A percentile compares a stretch with the other conserved stretches of the same genome.
Evolutionary conservation across 2,113 vertebrate species (phyloP).

Genomic region (Plectropomus leopardus): DNA sequence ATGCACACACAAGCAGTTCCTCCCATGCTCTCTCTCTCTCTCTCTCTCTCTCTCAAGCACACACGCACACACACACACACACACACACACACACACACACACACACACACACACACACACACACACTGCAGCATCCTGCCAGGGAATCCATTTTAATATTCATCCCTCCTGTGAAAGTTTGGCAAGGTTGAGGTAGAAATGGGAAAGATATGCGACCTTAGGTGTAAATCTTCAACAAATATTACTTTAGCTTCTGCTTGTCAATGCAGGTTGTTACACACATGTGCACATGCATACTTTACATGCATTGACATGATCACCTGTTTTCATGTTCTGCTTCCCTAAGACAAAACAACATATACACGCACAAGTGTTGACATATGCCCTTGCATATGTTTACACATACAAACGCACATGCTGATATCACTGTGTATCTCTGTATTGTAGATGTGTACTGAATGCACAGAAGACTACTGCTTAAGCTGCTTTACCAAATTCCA

Average conservation of each 20-base stretch:
- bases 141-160: slow-evolving; percentile 61
- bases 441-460: slow-evolving; percentile 87
- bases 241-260: neutral
- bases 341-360: neutral
- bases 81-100: neutral
- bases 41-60: neutral
- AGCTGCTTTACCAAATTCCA: slow-evolving; percentile 89
- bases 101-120: slow-evolving; percentile 11
- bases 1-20: slow-evolving; percentile 2
- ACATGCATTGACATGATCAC: neutral
- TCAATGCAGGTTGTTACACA: neutral
- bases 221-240: slow-evolving; percentile 28
- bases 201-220: slow-evolving; percentile 22
- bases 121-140: slow-evolving; percentile 18
- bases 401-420: neutral
- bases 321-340: neutral
- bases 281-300: neutral
- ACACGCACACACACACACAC: slow-evolving; percentile 6
- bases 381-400: neutral
- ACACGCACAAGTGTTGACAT: neutral
- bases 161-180: slow-evolving; percentile 52
- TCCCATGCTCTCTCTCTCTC: neutral
- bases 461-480: slow-evolving; percentile 89
- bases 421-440: slow-evolving; percentile 39
- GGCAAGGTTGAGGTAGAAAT: slow-evolving; percentile 44